phyloP scores from a whole-genome alignment of 2,113 vertebrate genomes.

The Eptesicus fuscus region DNA sequence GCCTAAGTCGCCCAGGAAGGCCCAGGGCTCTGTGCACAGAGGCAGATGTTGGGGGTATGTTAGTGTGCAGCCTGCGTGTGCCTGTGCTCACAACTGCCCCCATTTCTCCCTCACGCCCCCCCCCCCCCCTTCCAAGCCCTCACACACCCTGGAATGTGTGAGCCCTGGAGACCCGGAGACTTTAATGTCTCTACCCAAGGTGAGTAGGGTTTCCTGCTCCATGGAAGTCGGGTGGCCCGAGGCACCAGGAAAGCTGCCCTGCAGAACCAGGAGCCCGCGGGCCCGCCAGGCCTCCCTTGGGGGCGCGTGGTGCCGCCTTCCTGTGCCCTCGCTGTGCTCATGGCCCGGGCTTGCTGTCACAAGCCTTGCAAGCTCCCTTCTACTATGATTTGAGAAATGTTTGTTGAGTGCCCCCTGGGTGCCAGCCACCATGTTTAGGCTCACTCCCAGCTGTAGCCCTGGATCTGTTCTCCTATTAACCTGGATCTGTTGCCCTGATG shows the following conservation, averaged over 20 bases:
- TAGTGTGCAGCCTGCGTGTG: background rate
- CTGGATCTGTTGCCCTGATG: background rate
- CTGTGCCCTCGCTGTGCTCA: background rate
- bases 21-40: accelerated
- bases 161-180: background rate
- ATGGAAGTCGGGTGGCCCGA: background rate
- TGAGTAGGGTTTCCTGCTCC: background rate
- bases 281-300: background rate
- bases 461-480: background rate
- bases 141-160: background rate
- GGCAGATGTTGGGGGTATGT: background rate
- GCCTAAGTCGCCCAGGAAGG: background rate
- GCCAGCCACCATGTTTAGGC: background rate
- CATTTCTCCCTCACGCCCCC: background rate
- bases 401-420: background rate
- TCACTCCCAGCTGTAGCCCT: background rate
- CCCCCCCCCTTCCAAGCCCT: accelerated
- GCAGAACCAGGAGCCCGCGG: background rate
- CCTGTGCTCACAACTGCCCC: background rate
- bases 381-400: background rate
- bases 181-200: background rate
- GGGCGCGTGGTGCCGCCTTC: accelerated
- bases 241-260: background rate
- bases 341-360: accelerated
- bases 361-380: background rate